Evolutionary conservation across 2,797 vertebrate genomes (phyloP).

Genomic region (Vireo griseus): DNA sequence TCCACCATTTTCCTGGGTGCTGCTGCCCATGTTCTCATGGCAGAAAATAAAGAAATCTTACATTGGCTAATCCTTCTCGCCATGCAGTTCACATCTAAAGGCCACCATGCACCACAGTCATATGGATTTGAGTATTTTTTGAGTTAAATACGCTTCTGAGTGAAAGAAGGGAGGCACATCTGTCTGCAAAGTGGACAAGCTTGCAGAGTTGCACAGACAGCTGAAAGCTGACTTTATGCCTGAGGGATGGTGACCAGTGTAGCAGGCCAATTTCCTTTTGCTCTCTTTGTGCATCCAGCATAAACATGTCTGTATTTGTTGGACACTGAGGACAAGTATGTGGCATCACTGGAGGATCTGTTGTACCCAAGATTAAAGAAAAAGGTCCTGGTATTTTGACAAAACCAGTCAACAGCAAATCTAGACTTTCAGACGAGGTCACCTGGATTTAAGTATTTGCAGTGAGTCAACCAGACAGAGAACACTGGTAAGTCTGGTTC

Average conservation of each 20-base stretch:
- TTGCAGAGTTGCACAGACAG: accelerated
- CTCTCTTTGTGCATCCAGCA: not conserved
- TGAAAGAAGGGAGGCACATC: not conserved
- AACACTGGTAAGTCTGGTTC: not conserved
- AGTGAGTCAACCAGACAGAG: not conserved
- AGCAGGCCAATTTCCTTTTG: not conserved
- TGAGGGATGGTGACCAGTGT: not conserved
- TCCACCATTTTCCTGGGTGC: not conserved
- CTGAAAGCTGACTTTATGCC: not conserved
- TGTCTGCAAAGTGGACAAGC: not conserved
- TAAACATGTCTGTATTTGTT: not conserved
- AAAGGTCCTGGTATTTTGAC: not conserved
- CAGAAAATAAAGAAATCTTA: not conserved
- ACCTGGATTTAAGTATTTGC: not conserved
- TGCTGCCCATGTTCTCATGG: not conserved
- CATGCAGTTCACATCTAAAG: not conserved
- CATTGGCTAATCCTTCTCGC: not conserved
- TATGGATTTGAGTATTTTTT: not conserved
- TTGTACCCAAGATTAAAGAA: not conserved
- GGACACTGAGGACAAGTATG: not conserved
- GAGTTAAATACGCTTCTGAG: not conserved
- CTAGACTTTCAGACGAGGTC: not conserved
- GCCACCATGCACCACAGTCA: no score
- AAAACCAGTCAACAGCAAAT: not conserved
- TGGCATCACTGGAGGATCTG: not conserved